Evolutionary conservation across 2,797 vertebrate genomes (phyloP), one percentile per base, ranked within the genome.

Genomic region (Thalassophryne amazonica): DNA sequence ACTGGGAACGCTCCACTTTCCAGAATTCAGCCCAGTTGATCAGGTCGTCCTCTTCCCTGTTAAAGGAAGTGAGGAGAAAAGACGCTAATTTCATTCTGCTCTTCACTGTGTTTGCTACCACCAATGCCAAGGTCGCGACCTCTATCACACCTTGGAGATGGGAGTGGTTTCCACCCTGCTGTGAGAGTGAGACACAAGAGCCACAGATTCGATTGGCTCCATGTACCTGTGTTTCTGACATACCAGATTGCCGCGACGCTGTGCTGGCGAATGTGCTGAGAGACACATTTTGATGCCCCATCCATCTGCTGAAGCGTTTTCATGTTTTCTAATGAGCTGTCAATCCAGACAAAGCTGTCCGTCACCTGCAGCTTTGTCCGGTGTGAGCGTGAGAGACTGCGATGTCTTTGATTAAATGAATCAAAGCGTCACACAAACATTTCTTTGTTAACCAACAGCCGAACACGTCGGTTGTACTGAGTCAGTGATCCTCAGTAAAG

Each of bases 321-420:
- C 67, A 80, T 84, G 73, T 80, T 83, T 87, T 73, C 52, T 75
- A 59, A 74, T 78, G 77, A 79, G 73, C 57, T 42, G 51, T 83
- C 61, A 56, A 30, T 27, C 56, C 47, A 32, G 62, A 66, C 52
- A 81, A 76, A 69, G 41, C 50, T 68, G 58, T 60, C 58, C 55
- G 38, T 64, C 48, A 80, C 73, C 63, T 30, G 2, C 18, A 7
- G n/a, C 49, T 32, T 71, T 67, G 42, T 72, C 51, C 41, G 73
- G 42, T 47, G 29, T 46, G 41, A 24, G 14, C n/a, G 29, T 47
- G 38, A 60, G 60, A 45, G 59, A 49, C 35, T 40, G 34, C 42
- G 57, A 28, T 51, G 23, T 61, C 64, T 50, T 71, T 67, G 64
- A 52, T 74, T 73, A 48, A 67, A 70, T 35, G 56, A 56, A 74